Conservation (phyloP, 2,888 invertebrate genomes). For the Cataglyphis rosenhaueri region DNA sequence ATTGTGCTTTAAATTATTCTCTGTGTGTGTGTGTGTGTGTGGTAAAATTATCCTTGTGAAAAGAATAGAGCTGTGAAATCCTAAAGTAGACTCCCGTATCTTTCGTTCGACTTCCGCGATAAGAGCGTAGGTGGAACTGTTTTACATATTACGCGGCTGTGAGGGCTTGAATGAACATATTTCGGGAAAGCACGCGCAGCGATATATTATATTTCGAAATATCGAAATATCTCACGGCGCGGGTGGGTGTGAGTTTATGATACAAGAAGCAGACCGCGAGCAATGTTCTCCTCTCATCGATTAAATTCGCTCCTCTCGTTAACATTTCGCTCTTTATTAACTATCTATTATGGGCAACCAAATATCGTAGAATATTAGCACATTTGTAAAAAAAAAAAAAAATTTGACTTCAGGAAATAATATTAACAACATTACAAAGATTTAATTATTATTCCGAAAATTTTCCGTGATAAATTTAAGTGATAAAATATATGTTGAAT, state of each 20-base stretch:
- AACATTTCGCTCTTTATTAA: neutral
- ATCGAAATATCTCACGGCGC: neutral
- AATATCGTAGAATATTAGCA: neutral
- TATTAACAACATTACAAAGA: neutral
- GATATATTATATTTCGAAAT: constrained; percentile 22
- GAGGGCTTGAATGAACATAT: constrained; percentile 60
- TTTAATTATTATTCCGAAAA: neutral
- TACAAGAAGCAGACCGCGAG: neutral
- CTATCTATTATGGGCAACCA: neutral
- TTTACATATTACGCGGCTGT: constrained; percentile 61
- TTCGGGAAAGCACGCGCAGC: constrained; percentile 53
- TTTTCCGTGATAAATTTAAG: neutral
- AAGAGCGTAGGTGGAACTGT: constrained; percentile 59
- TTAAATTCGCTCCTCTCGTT: neutral
- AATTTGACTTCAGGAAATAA: neutral
- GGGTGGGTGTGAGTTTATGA: constrained; percentile 47
- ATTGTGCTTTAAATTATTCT: neutral
- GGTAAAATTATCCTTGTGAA: neutral
- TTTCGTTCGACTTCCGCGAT: constrained; percentile 51
- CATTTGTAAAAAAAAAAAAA: neutral
- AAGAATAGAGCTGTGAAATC: neutral
- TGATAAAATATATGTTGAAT: neutral
- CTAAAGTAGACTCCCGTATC: constrained; percentile 39
- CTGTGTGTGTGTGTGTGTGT: neutral
- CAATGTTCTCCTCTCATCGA: neutral